These are phyloP conservation scores for Myripristis murdjan DNA, from an alignment of 2,797 vertebrate genomes.

Conservation along the genomic window DNA sequence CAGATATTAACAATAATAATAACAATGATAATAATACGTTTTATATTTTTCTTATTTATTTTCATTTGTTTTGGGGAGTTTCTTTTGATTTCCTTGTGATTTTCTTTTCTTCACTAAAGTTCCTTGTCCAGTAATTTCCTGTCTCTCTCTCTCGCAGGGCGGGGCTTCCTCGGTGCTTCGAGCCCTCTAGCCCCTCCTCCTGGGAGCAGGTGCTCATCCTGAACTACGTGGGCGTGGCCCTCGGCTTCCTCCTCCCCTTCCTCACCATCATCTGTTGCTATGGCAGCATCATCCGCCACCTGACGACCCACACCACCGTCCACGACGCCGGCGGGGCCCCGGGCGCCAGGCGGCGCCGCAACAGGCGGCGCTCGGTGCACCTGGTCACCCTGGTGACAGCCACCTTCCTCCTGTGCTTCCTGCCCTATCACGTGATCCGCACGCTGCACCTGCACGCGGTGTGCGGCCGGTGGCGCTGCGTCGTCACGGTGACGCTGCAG, in stretches of 20 bases:
- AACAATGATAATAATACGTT: no score
- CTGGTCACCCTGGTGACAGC: conserved; percentile 73
- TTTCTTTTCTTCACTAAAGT: no score
- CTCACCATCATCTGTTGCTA: conserved; percentile 78
- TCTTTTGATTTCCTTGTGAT: no score
- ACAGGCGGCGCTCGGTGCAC: conserved; percentile 39
- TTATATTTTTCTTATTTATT: no score
- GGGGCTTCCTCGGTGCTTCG: conserved; percentile 71
- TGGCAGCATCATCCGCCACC: conserved; percentile 53
- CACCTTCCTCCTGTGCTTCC: conserved; percentile 82
- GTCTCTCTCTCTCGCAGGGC: conserved; percentile 21
- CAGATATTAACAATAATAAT: no score
- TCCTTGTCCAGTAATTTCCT: not conserved
- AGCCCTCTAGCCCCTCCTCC: conserved; percentile 47
- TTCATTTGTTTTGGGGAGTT: no score
- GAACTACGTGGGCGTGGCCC: conserved; percentile 74
- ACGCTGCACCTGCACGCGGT: conserved; percentile 74
- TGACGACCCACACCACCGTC: accelerated
- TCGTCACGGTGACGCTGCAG: conserved; percentile 42
- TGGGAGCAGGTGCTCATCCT: conserved; percentile 71
- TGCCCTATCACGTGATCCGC: conserved; percentile 81
- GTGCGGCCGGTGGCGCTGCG: conserved; percentile 29
- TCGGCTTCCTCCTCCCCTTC: conserved; percentile 83
- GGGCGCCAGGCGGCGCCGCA: accelerated
- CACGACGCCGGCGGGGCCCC: no score